Percentiles rank a stretch among this genome's conserved stretches.
Evolutionary conservation across 2,113 vertebrate species (phyloP).

Genomic region (Chaenogobius annularis): DNA sequence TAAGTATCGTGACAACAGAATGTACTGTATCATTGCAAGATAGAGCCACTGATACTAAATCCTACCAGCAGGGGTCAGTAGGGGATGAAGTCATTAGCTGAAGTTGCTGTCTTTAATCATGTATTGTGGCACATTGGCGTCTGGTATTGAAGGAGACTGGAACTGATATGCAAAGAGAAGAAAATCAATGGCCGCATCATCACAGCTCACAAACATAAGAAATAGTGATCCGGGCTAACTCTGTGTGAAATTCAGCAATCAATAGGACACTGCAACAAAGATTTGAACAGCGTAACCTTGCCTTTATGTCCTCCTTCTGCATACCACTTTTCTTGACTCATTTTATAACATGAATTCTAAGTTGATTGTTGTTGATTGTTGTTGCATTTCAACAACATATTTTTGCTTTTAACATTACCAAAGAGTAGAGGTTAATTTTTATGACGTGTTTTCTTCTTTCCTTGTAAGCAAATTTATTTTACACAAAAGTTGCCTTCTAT

Average conservation of each 20-base stretch:
- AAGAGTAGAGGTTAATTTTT: neutral
- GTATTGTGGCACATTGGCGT: neutral
- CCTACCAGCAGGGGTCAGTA: neutral
- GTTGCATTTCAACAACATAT: neutral
- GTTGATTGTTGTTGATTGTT: neutral
- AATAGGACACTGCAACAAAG: conserved; percentile 28
- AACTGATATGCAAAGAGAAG: conserved; percentile 17
- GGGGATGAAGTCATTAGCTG: neutral
- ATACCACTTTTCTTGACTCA: neutral
- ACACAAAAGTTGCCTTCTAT: neutral
- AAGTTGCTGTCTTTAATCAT: neutral
- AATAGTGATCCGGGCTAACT: conserved; percentile 12
- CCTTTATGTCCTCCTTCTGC: conserved; percentile 15
- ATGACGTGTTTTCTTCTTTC: neutral
- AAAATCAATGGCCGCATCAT: conserved; percentile 24
- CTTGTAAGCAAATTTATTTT: neutral
- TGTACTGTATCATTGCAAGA: too few relatives aligned
- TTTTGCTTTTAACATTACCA: neutral
- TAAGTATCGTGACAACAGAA: too few relatives aligned
- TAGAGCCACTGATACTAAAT: neutral
- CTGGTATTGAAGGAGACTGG: conserved; percentile 19
- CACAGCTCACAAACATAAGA: conserved; percentile 18
- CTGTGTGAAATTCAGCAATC: conserved; percentile 41
- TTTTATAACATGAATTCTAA: neutral
- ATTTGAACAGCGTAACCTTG: conserved; percentile 14